phyloP scores from a whole-genome alignment of 37 sponge, comb jelly and placozoan species.

The Ephydatia muelleri region DNA sequence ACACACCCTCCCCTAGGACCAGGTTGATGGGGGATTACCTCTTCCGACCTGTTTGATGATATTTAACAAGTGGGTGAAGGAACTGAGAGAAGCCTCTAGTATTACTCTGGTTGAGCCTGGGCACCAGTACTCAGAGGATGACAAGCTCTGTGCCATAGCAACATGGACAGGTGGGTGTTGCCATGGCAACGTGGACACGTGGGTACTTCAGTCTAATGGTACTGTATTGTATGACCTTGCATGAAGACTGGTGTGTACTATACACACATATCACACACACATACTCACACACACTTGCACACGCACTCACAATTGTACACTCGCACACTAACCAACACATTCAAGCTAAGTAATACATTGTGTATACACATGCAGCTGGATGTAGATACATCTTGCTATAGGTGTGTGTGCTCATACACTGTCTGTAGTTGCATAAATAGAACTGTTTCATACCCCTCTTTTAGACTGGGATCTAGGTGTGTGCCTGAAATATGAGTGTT shows the following conservation, averaged over 20 bases:
- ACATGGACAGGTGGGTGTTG: constrained; percentile 73
- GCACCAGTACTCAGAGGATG: not conserved
- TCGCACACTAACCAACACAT: too few species aligned
- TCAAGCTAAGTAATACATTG: too few species aligned
- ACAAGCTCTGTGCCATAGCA: constrained; percentile 44
- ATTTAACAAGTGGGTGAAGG: constrained; percentile 61
- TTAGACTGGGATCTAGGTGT: constrained; percentile 90
- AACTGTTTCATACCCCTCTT: constrained; percentile 7
- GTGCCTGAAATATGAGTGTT: constrained; percentile 78
- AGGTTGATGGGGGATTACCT: constrained; percentile 63
- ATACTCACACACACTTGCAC: too few species aligned
- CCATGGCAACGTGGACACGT: constrained; percentile 79
- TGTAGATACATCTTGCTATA: too few species aligned
- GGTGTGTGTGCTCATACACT: too few species aligned
- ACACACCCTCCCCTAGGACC: constrained; percentile 24
- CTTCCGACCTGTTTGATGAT: constrained; percentile 58
- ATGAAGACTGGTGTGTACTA: too few species aligned
- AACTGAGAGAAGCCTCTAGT: constrained; percentile 30
- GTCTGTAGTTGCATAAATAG: too few species aligned
- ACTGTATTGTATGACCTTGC: not conserved
- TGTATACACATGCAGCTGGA: too few species aligned
- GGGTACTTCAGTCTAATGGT: not conserved
- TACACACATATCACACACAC: too few species aligned
- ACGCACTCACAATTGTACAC: not conserved
- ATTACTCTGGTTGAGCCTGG: constrained; percentile 52